Conservation (phyloP, 2,113 vertebrate genomes). For the Myiagra hebetior region DNA sequence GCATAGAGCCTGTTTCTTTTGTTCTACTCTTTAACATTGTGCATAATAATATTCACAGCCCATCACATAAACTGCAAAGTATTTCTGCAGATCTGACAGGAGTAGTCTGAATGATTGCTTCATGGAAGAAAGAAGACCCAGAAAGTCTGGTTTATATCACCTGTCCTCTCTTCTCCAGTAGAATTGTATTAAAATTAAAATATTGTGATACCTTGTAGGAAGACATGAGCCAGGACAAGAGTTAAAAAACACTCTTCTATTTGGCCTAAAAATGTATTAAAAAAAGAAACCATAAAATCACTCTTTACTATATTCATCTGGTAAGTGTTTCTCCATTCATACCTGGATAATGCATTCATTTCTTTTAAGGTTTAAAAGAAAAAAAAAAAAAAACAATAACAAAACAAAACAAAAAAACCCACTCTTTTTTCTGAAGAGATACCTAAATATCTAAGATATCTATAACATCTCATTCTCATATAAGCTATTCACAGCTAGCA, state of each 20-base stretch:
- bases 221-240: neutral
- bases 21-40: neutral
- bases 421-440: neutral
- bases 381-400: neutral
- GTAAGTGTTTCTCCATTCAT: neutral
- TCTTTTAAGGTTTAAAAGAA: neutral
- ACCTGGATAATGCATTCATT: neutral
- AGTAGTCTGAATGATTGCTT: neutral
- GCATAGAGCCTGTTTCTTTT: neutral
- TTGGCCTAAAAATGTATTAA: neutral
- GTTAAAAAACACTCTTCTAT: neutral
- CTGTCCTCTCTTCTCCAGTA: neutral
- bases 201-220: neutral
- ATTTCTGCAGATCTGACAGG: neutral
- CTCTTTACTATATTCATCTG: neutral
- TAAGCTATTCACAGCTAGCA: neutral
- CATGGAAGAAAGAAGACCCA: neutral
- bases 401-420: too few species aligned
- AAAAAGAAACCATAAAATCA: neutral
- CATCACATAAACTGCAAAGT: neutral
- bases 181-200: neutral
- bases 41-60: neutral
- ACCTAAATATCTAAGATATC: neutral
- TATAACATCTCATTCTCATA: neutral
- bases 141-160: neutral